Base-by-base conservation (phyloP, 1,140 invertebrate species). In the Lepidurus arcticus region DNA sequence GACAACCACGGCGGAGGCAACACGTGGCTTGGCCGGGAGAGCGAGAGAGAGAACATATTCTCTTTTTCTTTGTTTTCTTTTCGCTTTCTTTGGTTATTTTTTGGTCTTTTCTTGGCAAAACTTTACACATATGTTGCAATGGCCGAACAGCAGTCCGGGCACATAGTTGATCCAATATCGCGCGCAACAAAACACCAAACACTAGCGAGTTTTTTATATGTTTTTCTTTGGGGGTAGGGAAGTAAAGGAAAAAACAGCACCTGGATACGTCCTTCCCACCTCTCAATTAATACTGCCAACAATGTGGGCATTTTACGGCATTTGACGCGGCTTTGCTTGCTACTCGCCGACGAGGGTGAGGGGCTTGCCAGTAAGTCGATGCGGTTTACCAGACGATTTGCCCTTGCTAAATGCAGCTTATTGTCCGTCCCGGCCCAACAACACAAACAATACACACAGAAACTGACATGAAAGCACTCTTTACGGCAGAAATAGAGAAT, bases 1-100 rank as follows among this genome's bases (percentile, higher is more conserved):
- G 16, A 65, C 53, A 65, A 65, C 53, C 53, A 65, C 53, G 53
- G 53, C 53, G 16, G 53, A 65, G 53, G 53, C 53, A 65, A 65
- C 53, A 65, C 53, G 53, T 65, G 53, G 53, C 53, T 65, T 65
- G 53, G 53, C 7, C 16, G n/a, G n/a, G n/a, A 13, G 53, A 13
- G 13, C 16, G 53, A 65, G 16, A 7, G 53, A 16, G 53, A 65
- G 53, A 13, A 65, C 21, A 65, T 65, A 11, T 16, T 16, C 53
- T 16, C 6, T 65, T 9, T 65, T 65, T 65, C 7, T 65, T 16
- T 16, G 21, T 13, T 16, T 21, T 21, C 53, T 21, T 7, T 21
- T n/a, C 53, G 21, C 53, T 13, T 4, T 21, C 3, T 65, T 65
- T 65, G 16, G 16, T 16, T 16, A 7, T 16, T 16, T 16, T 13